phyloP scores from a whole-genome alignment of 2,888 invertebrate species.

The Chrysomela aeneicollis region DNA sequence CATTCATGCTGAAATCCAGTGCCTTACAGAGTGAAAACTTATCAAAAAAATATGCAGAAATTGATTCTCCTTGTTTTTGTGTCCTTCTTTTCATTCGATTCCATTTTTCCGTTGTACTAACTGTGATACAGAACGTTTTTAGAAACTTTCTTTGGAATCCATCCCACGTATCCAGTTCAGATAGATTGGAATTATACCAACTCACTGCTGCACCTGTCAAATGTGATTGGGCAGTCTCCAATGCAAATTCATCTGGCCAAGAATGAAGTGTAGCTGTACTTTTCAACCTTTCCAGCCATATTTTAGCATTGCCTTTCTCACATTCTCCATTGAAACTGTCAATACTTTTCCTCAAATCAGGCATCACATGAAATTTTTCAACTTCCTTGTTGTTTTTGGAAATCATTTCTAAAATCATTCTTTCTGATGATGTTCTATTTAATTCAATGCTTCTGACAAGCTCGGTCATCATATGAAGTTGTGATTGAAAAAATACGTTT shows the following conservation, averaged over 20 bases:
- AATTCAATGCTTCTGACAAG: background rate
- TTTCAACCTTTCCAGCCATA: background rate
- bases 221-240: background rate
- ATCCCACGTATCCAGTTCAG: background rate
- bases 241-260: background rate
- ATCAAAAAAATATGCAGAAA: background rate
- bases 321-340: background rate
- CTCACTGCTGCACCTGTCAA: background rate
- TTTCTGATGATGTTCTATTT: background rate
- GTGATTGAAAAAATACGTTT: background rate
- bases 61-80: background rate
- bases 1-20: background rate
- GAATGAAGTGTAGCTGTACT: background rate
- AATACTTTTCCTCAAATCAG: background rate
- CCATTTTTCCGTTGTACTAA: background rate
- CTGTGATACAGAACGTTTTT: background rate
- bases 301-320: background rate
- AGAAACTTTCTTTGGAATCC: background rate
- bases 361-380: background rate
- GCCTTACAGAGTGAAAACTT: background rate
- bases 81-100: background rate
- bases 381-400: background rate
- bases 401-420: background rate
- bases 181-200: background rate
- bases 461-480: background rate